Conservation (phyloP, 2,888 invertebrate species). For the Cybosia mesomella region DNA sequence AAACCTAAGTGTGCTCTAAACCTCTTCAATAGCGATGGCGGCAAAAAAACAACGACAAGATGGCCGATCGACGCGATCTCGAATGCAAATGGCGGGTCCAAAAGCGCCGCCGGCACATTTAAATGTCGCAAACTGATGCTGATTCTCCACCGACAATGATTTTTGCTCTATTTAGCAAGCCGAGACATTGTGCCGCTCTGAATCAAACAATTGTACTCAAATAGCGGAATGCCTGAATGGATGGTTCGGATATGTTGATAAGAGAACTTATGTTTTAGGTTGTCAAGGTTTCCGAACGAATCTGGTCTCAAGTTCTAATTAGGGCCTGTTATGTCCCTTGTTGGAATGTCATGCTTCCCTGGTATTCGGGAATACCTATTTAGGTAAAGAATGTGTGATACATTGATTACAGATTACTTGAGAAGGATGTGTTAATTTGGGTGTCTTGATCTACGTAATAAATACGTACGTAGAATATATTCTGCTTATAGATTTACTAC, state of each 20-base stretch:
- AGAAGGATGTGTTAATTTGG: neutral
- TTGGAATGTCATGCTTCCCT: slow-evolving; percentile 5
- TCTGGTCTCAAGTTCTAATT: slow-evolving; percentile 48
- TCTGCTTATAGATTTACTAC: too few species aligned
- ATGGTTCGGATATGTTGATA: slow-evolving; percentile 51
- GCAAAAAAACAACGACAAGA: slow-evolving; percentile 71
- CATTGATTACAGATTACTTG: neutral
- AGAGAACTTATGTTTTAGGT: slow-evolving; percentile 44
- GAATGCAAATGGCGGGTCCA: slow-evolving; percentile 81
- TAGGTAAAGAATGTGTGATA: neutral
- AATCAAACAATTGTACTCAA: slow-evolving; percentile 60
- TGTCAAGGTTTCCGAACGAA: slow-evolving; percentile 39
- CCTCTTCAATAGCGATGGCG: slow-evolving; percentile 55
- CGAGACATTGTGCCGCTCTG: slow-evolving; percentile 59
- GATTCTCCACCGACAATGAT: slow-evolving; percentile 61
- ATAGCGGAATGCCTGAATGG: slow-evolving; percentile 54
- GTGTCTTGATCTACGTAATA: neutral
- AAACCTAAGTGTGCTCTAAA: slow-evolving; percentile 41
- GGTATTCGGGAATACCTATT: slow-evolving; percentile 11
- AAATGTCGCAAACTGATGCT: slow-evolving; percentile 78
- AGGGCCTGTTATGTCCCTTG: slow-evolving; percentile 30
- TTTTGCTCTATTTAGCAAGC: slow-evolving; percentile 81
- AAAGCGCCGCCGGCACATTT: slow-evolving; percentile 83
- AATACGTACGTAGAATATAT: too few species aligned
- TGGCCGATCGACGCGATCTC: slow-evolving; percentile 80